These are phyloP conservation scores for Alentia gelatinosa DNA, from an alignment of 2,888 invertebrate species.

Conservation along the genomic window DNA sequence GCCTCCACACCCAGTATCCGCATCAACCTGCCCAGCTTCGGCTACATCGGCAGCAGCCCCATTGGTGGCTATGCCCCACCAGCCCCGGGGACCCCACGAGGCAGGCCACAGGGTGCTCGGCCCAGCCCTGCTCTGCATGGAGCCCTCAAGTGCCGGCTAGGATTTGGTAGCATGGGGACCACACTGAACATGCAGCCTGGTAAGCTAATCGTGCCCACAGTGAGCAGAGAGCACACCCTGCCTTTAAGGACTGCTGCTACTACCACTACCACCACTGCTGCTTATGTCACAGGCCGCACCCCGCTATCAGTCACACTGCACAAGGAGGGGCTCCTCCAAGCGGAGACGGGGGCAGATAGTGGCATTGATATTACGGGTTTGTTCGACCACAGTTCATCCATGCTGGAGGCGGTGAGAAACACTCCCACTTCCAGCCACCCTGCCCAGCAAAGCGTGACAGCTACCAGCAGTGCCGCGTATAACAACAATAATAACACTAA, in stretches of 20 bases:
- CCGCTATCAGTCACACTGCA: background rate
- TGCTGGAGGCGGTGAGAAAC: background rate
- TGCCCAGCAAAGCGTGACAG: too few relatives aligned
- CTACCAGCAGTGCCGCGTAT: too few relatives aligned
- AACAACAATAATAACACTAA: too few relatives aligned
- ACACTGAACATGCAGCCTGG: background rate
- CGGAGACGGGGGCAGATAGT: background rate
- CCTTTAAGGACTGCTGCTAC: too few relatives aligned
- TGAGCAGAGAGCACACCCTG: background rate
- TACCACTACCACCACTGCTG: too few relatives aligned
- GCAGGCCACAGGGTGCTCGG: background rate
- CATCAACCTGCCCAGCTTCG: constrained; percentile 39
- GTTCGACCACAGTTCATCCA: background rate
- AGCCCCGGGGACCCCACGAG: background rate
- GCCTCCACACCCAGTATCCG: constrained; percentile 9
- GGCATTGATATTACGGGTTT: constrained; percentile 1
- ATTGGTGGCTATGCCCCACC: background rate
- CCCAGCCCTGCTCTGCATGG: background rate
- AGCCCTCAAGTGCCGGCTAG: background rate
- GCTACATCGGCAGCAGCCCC: background rate
- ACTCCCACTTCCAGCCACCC: background rate
- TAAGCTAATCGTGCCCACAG: background rate
- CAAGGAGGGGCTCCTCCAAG: background rate
- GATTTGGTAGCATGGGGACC: background rate
- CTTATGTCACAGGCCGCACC: background rate